Percentiles rank a stretch among this genome's conserved stretches.
Evolutionary conservation across 2,888 invertebrate genomes (phyloP).

Genomic region (Psylliodes chrysocephalus): DNA sequence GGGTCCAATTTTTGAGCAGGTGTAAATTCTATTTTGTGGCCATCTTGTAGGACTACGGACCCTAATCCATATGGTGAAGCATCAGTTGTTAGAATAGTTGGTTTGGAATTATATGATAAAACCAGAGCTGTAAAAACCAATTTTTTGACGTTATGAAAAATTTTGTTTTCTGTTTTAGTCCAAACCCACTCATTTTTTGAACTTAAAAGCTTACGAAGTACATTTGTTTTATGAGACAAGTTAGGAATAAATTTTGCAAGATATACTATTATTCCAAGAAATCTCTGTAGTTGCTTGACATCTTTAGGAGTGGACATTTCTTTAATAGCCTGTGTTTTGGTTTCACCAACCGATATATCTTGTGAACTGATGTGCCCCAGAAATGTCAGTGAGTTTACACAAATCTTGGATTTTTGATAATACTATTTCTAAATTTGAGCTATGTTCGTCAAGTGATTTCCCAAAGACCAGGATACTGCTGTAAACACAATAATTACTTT

Average conservation of each 20-base stretch:
- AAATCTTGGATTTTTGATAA: not conserved
- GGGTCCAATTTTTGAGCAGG: not conserved
- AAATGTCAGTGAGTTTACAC: too few relatives aligned
- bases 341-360: too few relatives aligned
- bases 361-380: too few relatives aligned
- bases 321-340: too few relatives aligned
- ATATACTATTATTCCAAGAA: slow-evolving; percentile 36
- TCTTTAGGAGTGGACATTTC: slow-evolving; percentile 19
- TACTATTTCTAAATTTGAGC: too few relatives aligned
- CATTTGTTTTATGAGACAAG: slow-evolving; percentile 24
- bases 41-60: slow-evolving; percentile 28
- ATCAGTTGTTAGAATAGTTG: slow-evolving; percentile 29
- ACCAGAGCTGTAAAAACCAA: not conserved
- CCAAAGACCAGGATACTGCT: not conserved
- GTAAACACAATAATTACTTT: too few relatives aligned
- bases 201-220: slow-evolving; percentile 24
- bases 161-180: slow-evolving; percentile 25
- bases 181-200: slow-evolving; percentile 29
- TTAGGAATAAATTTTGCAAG: slow-evolving; percentile 30
- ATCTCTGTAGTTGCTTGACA: slow-evolving; percentile 30
- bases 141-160: slow-evolving; percentile 18
- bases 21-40: slow-evolving; percentile 31
- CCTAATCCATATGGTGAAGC: slow-evolving; percentile 33
- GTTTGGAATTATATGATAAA: slow-evolving; percentile 1
- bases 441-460: too few relatives aligned